Evolutionary conservation across 2,888 invertebrate genomes (phyloP).

Genomic region (Andrena marginata): DNA sequence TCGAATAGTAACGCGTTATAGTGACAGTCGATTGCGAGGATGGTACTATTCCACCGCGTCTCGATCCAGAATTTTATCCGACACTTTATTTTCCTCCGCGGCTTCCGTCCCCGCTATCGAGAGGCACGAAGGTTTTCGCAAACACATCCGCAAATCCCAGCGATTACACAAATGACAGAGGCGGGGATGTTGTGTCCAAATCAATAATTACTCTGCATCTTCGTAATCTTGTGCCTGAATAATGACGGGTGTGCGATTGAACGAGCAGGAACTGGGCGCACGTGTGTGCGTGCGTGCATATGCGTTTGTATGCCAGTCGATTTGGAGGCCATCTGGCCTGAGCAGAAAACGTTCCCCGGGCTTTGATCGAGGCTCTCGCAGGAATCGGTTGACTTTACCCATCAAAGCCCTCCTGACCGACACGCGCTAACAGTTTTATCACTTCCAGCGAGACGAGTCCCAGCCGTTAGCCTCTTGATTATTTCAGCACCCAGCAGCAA

Average conservation of each 20-base stretch:
- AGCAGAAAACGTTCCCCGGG: not conserved
- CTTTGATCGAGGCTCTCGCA: not conserved
- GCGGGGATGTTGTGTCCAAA: conserved; percentile 57
- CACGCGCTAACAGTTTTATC: not conserved
- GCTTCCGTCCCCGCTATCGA: not conserved
- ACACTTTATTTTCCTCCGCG: not conserved
- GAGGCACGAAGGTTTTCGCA: conserved; percentile 36
- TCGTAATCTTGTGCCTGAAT: conserved; percentile 60
- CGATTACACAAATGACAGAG: conserved; percentile 65
- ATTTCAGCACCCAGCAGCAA: not conserved
- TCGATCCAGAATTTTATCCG: not conserved
- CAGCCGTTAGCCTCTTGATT: not conserved
- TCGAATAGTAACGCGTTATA: not conserved
- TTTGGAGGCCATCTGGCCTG: conserved; percentile 47
- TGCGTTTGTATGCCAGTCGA: conserved; percentile 19
- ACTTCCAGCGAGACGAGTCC: not conserved
- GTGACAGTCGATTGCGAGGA: not conserved
- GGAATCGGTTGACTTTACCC: too few species aligned
- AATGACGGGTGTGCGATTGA: conserved; percentile 41
- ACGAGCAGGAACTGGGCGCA: not conserved
- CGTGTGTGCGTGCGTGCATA: not conserved
- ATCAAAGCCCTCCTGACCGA: not conserved
- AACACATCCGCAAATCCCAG: conserved; percentile 40
- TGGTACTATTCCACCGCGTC: not conserved
- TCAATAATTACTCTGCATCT: conserved; percentile 66